Percentiles rank a stretch among this genome's conserved stretches.
Conservation (phyloP, 2,113 vertebrate species). For the Bufo gargarizans region DNA sequence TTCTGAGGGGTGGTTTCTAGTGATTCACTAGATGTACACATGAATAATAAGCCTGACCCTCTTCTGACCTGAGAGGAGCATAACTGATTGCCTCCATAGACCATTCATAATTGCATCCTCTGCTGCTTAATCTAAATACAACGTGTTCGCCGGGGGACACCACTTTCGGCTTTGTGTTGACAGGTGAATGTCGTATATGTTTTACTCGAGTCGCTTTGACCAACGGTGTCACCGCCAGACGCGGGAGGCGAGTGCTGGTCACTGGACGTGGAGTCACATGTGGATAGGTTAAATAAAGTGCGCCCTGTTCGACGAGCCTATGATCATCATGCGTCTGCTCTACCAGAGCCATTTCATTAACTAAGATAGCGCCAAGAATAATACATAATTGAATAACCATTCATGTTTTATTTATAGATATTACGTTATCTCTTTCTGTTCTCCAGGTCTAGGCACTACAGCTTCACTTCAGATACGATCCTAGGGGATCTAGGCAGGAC, state of each 20-base stretch:
- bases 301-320: neutral
- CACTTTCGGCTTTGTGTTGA: slow-evolving; percentile 13
- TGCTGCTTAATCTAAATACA: slow-evolving; percentile 34
- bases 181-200: slow-evolving; percentile 31
- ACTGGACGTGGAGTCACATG: neutral
- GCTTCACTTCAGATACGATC: too few species aligned
- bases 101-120: slow-evolving; percentile 43
- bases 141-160: neutral
- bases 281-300: slow-evolving; percentile 9
- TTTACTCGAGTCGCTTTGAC: slow-evolving; percentile 32
- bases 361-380: neutral
- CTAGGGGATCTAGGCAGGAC: neutral
- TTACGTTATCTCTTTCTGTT: neutral
- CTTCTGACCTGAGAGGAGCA: slow-evolving; percentile 25
- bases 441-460: neutral
- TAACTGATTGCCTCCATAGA: slow-evolving; percentile 42
- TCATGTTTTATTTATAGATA: neutral
- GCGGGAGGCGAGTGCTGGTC: slow-evolving; percentile 5
- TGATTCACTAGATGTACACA: slow-evolving; percentile 34
- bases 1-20: neutral
- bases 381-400: neutral
- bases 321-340: neutral
- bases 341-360: neutral
- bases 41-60: slow-evolving; percentile 46
- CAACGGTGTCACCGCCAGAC: slow-evolving; percentile 23